Conservation (phyloP, 1,140 invertebrate species). For the Pachypeltis micranthus region DNA sequence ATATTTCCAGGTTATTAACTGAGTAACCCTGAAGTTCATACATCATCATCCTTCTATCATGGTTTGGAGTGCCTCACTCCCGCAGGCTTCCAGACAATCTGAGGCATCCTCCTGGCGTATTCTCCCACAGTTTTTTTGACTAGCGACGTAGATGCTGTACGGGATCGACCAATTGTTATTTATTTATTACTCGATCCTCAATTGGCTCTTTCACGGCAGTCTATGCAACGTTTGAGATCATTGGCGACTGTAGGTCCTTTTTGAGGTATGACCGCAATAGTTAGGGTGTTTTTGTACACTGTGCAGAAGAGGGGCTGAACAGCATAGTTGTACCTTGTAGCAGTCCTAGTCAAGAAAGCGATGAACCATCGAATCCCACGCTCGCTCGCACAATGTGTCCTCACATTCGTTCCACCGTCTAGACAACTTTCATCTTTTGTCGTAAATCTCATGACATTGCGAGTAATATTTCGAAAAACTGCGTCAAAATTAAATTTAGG, state of each 20-base stretch:
- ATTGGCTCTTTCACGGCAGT: slow-evolving; percentile 16
- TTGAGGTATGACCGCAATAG: slow-evolving; percentile 14
- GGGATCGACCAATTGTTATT: too few relatives aligned
- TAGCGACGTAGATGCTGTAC: too few relatives aligned
- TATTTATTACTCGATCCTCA: too few relatives aligned
- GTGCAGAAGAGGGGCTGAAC: slow-evolving; percentile 13
- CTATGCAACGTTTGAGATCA: slow-evolving; percentile 17
- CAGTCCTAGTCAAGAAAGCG: slow-evolving; percentile 16
- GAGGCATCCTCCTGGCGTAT: too few relatives aligned
- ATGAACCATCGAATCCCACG: slow-evolving; percentile 15
- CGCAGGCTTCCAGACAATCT: too few relatives aligned
- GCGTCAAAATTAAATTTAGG: slow-evolving; percentile 19
- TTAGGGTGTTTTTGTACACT: slow-evolving; percentile 13
- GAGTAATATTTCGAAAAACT: slow-evolving; percentile 16
- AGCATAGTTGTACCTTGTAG: slow-evolving; percentile 15
- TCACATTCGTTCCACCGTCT: slow-evolving; percentile 1
- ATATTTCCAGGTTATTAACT: too few relatives aligned
- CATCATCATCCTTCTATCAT: too few relatives aligned
- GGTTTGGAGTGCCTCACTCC: too few relatives aligned
- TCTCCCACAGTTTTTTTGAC: too few relatives aligned
- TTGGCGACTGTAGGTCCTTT: slow-evolving; percentile 15
- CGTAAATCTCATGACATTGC: slow-evolving; percentile 17
- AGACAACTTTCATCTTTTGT: slow-evolving; percentile 19
- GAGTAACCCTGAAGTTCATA: too few relatives aligned
- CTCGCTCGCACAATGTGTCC: slow-evolving; percentile 14